Evolutionary conservation across 92 coral and sea anemone species (phyloP).

Genomic region (Desmophyllum pertusum): DNA sequence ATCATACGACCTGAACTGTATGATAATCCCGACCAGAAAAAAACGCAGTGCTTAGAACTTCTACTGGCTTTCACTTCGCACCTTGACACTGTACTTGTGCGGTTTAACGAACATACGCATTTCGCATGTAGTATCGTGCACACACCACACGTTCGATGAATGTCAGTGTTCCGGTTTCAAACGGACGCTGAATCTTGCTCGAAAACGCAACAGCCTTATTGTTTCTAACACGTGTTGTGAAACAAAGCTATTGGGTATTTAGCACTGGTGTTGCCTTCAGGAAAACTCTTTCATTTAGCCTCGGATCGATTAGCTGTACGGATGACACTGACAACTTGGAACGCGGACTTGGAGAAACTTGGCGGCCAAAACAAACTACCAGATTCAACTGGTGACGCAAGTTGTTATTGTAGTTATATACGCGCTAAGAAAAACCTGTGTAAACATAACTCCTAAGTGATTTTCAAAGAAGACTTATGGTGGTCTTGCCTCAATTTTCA

Average conservation of each 20-base stretch:
- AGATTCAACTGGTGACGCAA: not conserved
- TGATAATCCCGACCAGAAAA: not conserved
- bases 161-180: slow-evolving; percentile 21
- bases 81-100: not conserved
- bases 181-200: not conserved
- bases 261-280: not conserved
- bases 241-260: not conserved
- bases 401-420: not conserved
- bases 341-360: not conserved
- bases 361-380: too few species aligned
- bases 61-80: not conserved
- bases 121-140: too few species aligned
- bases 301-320: not conserved
- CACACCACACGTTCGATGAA: too few species aligned
- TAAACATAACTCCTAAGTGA: not conserved
- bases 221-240: not conserved
- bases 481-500: too few species aligned
- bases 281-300: not conserved
- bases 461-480: not conserved
- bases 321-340: not conserved
- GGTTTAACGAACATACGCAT: too few species aligned
- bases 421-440: not conserved
- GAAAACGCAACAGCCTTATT: not conserved
- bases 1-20: not conserved
- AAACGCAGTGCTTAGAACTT: not conserved